Evolutionary conservation across 92 coral and sea anemone species (phyloP).

Genomic region (Epizoanthus ramosus): DNA sequence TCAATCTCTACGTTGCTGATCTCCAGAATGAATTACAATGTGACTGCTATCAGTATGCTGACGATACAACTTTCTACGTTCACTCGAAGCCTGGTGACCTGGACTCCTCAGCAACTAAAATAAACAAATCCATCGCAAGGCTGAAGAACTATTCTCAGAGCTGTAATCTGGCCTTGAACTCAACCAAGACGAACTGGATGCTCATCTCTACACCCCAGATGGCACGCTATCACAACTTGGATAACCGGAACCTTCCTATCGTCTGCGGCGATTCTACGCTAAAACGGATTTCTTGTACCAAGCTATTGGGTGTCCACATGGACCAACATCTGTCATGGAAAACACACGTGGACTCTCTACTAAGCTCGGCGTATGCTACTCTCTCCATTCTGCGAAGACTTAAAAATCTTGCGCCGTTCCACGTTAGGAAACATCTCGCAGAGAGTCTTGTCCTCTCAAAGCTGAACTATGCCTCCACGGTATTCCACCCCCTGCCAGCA

Average conservation of each 20-base stretch:
- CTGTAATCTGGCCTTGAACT: conserved; percentile 52
- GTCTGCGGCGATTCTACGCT: neutral
- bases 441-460: neutral
- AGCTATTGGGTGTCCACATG: neutral
- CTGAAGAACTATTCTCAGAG: conserved; percentile 29
- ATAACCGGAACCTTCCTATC: neutral
- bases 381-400: neutral
- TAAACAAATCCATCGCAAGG: conserved; percentile 15
- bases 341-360: neutral
- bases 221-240: conserved; percentile 32
- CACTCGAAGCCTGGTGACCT: conserved; percentile 20
- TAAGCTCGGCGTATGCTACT: neutral
- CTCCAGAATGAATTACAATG: conserved; percentile 28
- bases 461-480: neutral
- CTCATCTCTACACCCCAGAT: conserved; percentile 57
- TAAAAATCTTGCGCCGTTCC: neutral
- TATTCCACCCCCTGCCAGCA: neutral
- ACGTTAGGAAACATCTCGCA: neutral
- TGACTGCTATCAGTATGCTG: conserved; percentile 49
- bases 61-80: conserved; percentile 37
- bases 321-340: conserved; percentile 1
- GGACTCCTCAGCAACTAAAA: neutral
- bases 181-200: conserved; percentile 52
- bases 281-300: no score
- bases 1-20: conserved; percentile 36